A percentile compares a stretch with the other conserved stretches of the same genome.
Conservation (phyloP, 2,797 vertebrate genomes). For the Hippocampus kuda region DNA sequence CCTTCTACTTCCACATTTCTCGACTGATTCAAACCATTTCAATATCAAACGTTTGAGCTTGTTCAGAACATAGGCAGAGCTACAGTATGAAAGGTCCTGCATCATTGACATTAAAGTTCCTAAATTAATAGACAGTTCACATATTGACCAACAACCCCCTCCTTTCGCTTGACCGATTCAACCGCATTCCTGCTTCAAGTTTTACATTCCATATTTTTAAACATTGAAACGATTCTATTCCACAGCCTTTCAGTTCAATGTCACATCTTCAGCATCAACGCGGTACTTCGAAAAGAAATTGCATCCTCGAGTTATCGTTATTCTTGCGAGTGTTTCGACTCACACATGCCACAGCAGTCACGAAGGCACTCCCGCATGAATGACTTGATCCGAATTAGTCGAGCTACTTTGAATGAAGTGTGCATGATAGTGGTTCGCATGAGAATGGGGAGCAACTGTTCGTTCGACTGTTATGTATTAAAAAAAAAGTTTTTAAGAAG, state of each 20-base stretch:
- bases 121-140: not conserved
- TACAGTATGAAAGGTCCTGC: not conserved
- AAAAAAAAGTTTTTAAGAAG: not conserved
- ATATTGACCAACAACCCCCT: not conserved
- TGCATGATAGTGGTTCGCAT: slow-evolving; percentile 63
- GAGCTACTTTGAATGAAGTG: slow-evolving; percentile 29
- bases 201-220: too few relatives aligned
- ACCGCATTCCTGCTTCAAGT: too few relatives aligned
- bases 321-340: not conserved
- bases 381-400: slow-evolving; percentile 34
- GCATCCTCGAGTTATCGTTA: not conserved
- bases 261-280: not conserved
- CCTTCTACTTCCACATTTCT: not conserved
- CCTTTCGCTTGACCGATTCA: too few relatives aligned
- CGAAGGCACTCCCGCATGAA: slow-evolving; percentile 49
- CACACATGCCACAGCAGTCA: not conserved
- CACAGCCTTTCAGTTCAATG: too few relatives aligned
- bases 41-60: not conserved
- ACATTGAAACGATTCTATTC: too few relatives aligned
- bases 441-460: slow-evolving; percentile 42
- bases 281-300: not conserved
- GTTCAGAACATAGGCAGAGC: not conserved
- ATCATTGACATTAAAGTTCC: not conserved
- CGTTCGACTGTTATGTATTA: slow-evolving; percentile 25
- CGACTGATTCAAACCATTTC: not conserved